Percentiles rank a stretch among this genome's conserved stretches.
phyloP scores from a whole-genome alignment of 1,140 invertebrate species.

The Calycopis cecrops region DNA sequence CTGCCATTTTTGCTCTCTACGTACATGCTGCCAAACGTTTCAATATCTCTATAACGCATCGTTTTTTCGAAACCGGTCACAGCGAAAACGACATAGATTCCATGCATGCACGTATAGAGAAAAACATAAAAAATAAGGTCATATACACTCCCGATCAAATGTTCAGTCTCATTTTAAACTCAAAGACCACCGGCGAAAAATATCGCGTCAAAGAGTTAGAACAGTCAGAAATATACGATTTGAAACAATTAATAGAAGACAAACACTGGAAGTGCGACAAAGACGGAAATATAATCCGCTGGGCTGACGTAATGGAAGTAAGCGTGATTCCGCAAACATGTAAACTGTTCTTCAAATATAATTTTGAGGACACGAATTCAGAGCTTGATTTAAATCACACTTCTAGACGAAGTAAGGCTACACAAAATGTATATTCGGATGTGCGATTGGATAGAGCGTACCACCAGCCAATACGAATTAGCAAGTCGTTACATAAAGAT shows the following conservation, averaged over 20 bases:
- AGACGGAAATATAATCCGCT: slow-evolving; percentile 13
- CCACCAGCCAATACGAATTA: no score
- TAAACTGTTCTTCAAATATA: slow-evolving; percentile 19
- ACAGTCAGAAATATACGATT: not conserved
- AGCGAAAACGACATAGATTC: slow-evolving; percentile 23
- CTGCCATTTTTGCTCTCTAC: slow-evolving; percentile 19
- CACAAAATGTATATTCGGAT: slow-evolving; percentile 9
- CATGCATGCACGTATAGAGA: slow-evolving; percentile 20
- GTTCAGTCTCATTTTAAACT: not conserved
- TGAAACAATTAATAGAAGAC: not conserved
- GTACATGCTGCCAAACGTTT: slow-evolving; percentile 11
- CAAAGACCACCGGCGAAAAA: not conserved
- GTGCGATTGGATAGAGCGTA: not conserved
- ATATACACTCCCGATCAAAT: slow-evolving; percentile 1
- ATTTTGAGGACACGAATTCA: slow-evolving; percentile 19
- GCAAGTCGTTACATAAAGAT: slow-evolving; percentile 14
- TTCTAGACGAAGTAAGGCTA: not conserved
- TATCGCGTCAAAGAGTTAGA: not conserved
- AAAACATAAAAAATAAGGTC: slow-evolving; percentile 20
- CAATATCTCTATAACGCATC: slow-evolving; percentile 17
- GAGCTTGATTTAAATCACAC: slow-evolving; percentile 14
- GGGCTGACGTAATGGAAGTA: slow-evolving; percentile 20
- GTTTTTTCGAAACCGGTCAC: slow-evolving; percentile 19
- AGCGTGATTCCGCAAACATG: slow-evolving; percentile 14
- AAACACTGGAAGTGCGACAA: slow-evolving; percentile 13